phyloP scores from a whole-genome alignment of 2,888 invertebrate genomes.

The Lithosia quadra region DNA sequence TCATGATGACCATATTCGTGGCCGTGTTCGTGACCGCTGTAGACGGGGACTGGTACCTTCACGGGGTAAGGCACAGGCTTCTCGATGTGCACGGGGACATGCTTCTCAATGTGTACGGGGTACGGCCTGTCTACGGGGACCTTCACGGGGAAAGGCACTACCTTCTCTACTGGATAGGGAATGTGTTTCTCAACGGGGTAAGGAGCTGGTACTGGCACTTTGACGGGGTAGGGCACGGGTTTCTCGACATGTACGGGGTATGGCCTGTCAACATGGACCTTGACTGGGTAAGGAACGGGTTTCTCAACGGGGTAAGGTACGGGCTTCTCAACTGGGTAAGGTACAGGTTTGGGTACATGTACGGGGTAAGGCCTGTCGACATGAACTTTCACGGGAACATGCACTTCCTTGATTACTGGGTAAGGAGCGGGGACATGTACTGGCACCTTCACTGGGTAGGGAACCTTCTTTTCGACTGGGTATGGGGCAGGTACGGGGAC shows the following conservation, averaged over 20 bases:
- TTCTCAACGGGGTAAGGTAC: constrained; percentile 88
- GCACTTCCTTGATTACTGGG: constrained; percentile 87
- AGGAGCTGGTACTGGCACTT: constrained; percentile 89
- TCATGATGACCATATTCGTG: constrained; percentile 84
- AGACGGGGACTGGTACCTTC: constrained; percentile 87
- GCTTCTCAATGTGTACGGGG: constrained; percentile 89
- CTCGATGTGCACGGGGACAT: constrained; percentile 88
- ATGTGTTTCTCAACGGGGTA: constrained; percentile 88
- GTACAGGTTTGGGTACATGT: constrained; percentile 87
- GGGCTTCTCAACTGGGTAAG: constrained; percentile 86
- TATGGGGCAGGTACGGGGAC: constrained; percentile 90
- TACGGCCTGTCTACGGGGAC: constrained; percentile 88
- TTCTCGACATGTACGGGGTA: constrained; percentile 80
- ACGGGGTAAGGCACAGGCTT: constrained; percentile 89
- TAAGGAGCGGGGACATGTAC: constrained; percentile 88
- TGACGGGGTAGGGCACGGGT: constrained; percentile 86
- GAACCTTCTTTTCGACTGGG: constrained; percentile 89
- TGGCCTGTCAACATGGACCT: constrained; percentile 88
- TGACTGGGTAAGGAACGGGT: constrained; percentile 88
- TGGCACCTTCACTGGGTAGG: constrained; percentile 88
- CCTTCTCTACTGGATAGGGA: constrained; percentile 90
- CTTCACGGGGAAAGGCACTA: constrained; percentile 89
- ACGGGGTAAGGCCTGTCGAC: constrained; percentile 89
- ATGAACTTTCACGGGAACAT: constrained; percentile 88
- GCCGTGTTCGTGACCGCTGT: constrained; percentile 80